Evolutionary conservation across 2,797 vertebrate species (phyloP).

Genomic region (Pantherophis vulpinus): DNA sequence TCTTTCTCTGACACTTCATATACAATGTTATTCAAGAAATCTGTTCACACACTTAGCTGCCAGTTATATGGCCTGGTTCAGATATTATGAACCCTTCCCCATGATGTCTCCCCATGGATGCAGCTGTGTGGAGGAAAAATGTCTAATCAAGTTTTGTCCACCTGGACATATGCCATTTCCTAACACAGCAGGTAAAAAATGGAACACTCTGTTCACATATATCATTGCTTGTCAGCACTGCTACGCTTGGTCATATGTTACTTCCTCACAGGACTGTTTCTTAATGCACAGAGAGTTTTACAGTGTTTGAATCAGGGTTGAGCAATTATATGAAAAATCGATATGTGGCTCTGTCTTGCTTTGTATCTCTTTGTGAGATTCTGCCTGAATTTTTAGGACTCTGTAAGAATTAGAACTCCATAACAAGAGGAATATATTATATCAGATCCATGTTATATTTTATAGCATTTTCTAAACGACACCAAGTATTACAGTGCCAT

Average conservation of each 20-base stretch:
- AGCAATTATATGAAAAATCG: neutral
- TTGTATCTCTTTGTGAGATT: neutral
- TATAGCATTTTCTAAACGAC: neutral
- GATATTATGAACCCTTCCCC: neutral
- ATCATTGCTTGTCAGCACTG: constrained; percentile 12
- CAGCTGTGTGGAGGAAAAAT: neutral
- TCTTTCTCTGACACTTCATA: neutral
- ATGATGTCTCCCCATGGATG: neutral
- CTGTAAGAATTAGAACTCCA: neutral
- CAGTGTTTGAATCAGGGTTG: neutral
- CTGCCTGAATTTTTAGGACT: neutral
- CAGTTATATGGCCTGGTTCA: neutral
- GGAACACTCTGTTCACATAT: neutral
- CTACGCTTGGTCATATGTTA: neutral
- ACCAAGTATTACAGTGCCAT: neutral
- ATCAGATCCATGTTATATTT: neutral
- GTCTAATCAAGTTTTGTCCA: neutral
- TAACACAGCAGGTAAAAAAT: constrained; percentile 10
- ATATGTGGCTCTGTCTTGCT: neutral
- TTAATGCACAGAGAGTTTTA: neutral
- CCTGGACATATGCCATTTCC: constrained; percentile 2
- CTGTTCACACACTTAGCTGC: neutral
- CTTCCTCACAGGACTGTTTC: neutral
- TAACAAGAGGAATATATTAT: neutral
- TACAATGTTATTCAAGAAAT: neutral